Evolutionary conservation across 2,113 vertebrate genomes (phyloP).

Genomic region (Thymallus thymallus): DNA sequence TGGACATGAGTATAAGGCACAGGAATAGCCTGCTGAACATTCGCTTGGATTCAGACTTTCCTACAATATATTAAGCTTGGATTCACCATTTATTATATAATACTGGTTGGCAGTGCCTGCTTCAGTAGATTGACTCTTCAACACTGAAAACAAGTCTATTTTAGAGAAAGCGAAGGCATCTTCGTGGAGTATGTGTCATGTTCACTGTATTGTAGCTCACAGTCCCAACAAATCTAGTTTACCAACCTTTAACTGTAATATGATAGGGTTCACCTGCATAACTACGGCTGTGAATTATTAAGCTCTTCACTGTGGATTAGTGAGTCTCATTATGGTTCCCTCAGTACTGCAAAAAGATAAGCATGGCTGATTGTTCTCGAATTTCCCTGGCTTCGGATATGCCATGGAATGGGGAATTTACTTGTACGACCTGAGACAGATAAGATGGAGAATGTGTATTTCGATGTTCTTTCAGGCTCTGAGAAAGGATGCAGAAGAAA

Average conservation of each 20-base stretch:
- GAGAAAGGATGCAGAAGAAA: slow-evolving; percentile 66
- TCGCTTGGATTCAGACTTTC: too few relatives aligned
- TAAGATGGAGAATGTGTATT: slow-evolving; percentile 73
- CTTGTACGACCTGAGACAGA: slow-evolving; percentile 64
- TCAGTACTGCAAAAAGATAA: slow-evolving; percentile 70
- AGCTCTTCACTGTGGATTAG: slow-evolving; percentile 72
- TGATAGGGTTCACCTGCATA: slow-evolving; percentile 74
- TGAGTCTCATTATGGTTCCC: slow-evolving; percentile 72
- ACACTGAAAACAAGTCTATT: too few relatives aligned
- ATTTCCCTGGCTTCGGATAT: slow-evolving; percentile 56
- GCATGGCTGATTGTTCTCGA: slow-evolving; percentile 59
- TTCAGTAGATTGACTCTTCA: too few relatives aligned
- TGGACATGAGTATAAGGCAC: too few relatives aligned
- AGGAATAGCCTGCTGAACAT: too few relatives aligned
- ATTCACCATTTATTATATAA: too few relatives aligned
- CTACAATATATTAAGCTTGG: too few relatives aligned
- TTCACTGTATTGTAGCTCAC: slow-evolving; percentile 34
- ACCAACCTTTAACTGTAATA: slow-evolving; percentile 71
- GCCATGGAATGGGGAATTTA: slow-evolving; percentile 57
- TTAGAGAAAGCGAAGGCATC: too few relatives aligned
- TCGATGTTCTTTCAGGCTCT: slow-evolving; percentile 71
- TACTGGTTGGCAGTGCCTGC: too few relatives aligned
- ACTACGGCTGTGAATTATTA: slow-evolving; percentile 75
- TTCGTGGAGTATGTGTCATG: slow-evolving; percentile 22
- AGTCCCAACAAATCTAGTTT: slow-evolving; percentile 63